Evolutionary conservation across 2,888 invertebrate species (phyloP).

Genomic region (Hypolimnas misippus): DNA sequence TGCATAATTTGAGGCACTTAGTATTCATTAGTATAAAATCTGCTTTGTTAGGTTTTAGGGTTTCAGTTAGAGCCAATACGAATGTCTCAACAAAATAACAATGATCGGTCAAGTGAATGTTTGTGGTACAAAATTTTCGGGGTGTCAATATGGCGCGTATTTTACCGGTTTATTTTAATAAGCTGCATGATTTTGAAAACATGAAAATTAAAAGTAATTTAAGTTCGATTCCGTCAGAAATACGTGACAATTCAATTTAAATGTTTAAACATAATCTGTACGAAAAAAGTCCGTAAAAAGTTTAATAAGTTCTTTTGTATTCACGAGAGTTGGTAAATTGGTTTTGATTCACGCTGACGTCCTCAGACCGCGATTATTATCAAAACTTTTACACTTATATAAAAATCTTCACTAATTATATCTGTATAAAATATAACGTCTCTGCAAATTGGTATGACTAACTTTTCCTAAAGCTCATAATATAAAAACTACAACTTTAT

Average conservation of each 20-base stretch:
- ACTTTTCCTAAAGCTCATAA: background rate
- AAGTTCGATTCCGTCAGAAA: too few species aligned
- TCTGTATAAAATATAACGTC: background rate
- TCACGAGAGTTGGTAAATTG: slow-evolving; percentile 33
- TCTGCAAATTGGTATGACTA: background rate
- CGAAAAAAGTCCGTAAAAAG: slow-evolving; percentile 27
- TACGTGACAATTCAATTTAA: background rate
- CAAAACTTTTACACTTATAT: slow-evolving; percentile 3
- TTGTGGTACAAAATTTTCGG: too few species aligned
- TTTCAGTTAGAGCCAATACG: too few species aligned
- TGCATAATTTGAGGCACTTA: too few species aligned
- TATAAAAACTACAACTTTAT: background rate
- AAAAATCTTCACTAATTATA: background rate
- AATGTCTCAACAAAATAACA: too few species aligned
- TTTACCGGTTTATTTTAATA: too few species aligned
- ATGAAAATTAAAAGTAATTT: too few species aligned
- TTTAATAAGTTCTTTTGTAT: slow-evolving; percentile 32
- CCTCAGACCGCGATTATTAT: slow-evolving; percentile 5
- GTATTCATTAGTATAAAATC: too few species aligned
- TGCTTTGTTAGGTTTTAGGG: too few species aligned
- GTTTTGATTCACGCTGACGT: slow-evolving; percentile 28
- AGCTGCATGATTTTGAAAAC: too few species aligned
- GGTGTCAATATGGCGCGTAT: too few species aligned
- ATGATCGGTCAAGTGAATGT: too few species aligned
- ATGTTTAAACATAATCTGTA: background rate